These are phyloP conservation scores for Tetramorium parvispinum DNA, from an alignment of 1,140 invertebrate species.

Conservation along the genomic window DNA sequence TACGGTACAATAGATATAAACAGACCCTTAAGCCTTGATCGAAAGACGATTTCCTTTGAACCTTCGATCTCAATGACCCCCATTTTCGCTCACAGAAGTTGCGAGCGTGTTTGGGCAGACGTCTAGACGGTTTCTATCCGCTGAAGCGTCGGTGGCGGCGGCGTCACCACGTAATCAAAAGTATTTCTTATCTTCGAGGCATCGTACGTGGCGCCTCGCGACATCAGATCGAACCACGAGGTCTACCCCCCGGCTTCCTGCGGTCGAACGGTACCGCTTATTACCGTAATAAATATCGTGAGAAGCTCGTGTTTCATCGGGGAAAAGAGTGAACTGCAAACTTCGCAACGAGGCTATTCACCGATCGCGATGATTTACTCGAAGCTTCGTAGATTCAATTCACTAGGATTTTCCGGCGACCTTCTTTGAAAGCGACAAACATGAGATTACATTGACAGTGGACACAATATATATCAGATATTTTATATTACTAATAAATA, in stretches of 20 bases:
- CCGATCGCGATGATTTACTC: conserved; percentile 41
- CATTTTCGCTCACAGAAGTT: conserved; percentile 54
- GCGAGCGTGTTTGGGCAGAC: conserved; percentile 72
- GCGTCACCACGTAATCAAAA: conserved; percentile 49
- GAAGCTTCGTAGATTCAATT: conserved; percentile 21
- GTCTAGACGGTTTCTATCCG: conserved; percentile 74
- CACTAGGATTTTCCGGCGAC: not conserved
- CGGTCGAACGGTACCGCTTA: conserved; percentile 12
- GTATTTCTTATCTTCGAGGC: conserved; percentile 66
- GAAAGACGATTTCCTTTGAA: not conserved
- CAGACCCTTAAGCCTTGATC: not conserved
- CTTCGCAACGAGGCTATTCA: not conserved
- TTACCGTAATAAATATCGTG: conserved; percentile 49
- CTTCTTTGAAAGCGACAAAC: not conserved
- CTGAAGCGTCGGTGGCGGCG: conserved; percentile 25
- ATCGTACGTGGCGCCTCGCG: not conserved
- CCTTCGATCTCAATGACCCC: not conserved
- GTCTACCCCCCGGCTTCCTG: not conserved
- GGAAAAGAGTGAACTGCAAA: not conserved
- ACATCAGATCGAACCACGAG: conserved; percentile 21
- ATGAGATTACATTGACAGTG: not conserved
- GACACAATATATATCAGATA: not conserved
- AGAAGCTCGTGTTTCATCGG: not conserved
- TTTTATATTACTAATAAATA: not conserved
- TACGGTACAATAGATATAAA: not conserved